Base-by-base conservation (phyloP, 1,140 invertebrate genomes). In the Drosophila eugracilis region DNA sequence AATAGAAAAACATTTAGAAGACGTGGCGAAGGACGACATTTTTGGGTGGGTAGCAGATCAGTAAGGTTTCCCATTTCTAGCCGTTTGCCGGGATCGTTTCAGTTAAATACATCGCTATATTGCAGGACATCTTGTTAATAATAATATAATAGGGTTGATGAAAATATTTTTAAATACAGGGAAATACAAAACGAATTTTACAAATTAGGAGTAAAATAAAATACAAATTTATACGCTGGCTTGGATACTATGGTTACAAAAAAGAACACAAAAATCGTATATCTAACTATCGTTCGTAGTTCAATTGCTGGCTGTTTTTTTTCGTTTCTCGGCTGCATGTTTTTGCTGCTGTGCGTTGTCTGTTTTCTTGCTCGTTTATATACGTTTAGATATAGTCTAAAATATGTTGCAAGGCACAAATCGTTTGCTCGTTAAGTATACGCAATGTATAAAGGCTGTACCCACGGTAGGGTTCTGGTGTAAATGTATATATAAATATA, bases 401-500 rank as follows among this genome's bases (percentile, higher is more conserved):
- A 67, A 53, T 34, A 70, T 76, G 49, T 85, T 74, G 77, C 60
- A 85, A 86, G 80, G 80, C 80, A 85, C 81, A 85, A 76, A 73
- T 75, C 32, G 32, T 85, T 85, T 84, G 75, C 65, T 78, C 54
- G 60, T 59, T 81, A 50, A 67, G 59, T 32, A 62, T 62, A 39
- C 52, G 26, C 37, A 55, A 55, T 26, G 42, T 60, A 66, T 76
- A 53, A 60, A 55, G 49, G 49, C 58, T 53, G 58, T 19, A n/a
- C 58, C 58, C 58, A 19, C 34, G 10, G n/a, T 10, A 26, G 19
- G 22, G 37, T 22, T 21, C 14, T n/a, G 9, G 19, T 63, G 39
- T 62, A 63, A 42, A 52, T 15, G 52, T 47, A 42, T 55, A 59
- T 72, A 71, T 52, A 63, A 44, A 60, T 44, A 52, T 48, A 62